Percentiles rank a stretch among this genome's conserved stretches.
Conservation (phyloP, 2,888 invertebrate species). For the Carpatolechia fugitivella region DNA sequence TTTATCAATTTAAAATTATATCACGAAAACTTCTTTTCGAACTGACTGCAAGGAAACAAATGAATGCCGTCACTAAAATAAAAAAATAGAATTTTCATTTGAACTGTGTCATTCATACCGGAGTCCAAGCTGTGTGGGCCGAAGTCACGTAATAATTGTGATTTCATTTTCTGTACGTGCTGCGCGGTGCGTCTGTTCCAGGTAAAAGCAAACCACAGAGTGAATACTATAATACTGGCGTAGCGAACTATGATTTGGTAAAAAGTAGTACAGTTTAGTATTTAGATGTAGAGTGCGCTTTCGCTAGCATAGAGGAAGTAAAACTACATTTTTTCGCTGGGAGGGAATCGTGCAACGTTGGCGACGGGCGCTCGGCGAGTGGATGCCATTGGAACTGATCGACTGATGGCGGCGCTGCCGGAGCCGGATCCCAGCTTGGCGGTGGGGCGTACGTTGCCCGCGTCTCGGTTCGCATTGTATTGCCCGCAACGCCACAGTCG, state of each 20-base stretch:
- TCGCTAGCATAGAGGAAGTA: constrained; percentile 9
- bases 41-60: constrained; percentile 36
- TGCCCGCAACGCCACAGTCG: constrained; percentile 18
- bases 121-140: no score
- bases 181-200: no score
- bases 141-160: no score
- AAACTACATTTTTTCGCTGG: no score
- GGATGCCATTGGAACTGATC: neutral
- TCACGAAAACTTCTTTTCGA: constrained; percentile 13
- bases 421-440: constrained; percentile 28
- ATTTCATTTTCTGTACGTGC: no score
- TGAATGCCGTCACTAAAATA: constrained; percentile 27
- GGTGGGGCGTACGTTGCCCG: constrained; percentile 52
- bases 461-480: constrained; percentile 34
- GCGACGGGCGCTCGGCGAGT: constrained; percentile 14
- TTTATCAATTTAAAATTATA: constrained; percentile 6
- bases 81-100: neutral
- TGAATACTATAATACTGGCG: no score
- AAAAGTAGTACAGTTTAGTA: no score
- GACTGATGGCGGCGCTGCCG: constrained; percentile 22
- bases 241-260: neutral
- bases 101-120: no score
- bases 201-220: no score
- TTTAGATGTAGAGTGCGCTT: neutral
- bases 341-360: constrained; percentile 18